Evolutionary conservation across 2,888 invertebrate genomes (phyloP).

Genomic region (Aelia acuminata): DNA sequence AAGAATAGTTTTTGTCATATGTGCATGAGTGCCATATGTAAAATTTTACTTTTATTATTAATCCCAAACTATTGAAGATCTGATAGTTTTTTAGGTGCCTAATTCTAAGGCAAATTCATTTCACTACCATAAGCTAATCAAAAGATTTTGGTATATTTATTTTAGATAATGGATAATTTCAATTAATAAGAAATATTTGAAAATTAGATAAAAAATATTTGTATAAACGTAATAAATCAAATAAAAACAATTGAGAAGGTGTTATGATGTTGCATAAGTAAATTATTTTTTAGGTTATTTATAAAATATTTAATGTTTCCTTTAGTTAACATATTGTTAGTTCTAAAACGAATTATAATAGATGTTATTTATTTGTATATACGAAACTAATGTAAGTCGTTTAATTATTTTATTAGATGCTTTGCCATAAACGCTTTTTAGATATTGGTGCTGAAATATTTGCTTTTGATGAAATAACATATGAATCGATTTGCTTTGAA

Average conservation of each 20-base stretch:
- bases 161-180: not conserved
- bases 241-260: not conserved
- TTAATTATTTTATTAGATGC: not conserved
- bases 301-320: not conserved
- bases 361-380: slow-evolving; percentile 11
- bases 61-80: not conserved
- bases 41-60: not conserved
- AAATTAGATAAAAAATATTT: not conserved
- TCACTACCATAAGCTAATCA: not conserved
- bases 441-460: not conserved
- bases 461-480: not conserved
- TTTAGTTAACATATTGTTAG: not conserved
- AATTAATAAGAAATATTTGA: not conserved
- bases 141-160: not conserved
- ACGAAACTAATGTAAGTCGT: not conserved
- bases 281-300: not conserved
- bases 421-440: not conserved
- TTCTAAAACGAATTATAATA: not conserved
- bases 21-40: not conserved
- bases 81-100: not conserved
- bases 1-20: not conserved
- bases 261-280: not conserved
- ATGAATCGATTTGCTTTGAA: not conserved
- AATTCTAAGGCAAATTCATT: not conserved
- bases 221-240: not conserved